Evolutionary conservation across 2,888 invertebrate genomes (phyloP).

Genomic region (Oxystoma pomonae): DNA sequence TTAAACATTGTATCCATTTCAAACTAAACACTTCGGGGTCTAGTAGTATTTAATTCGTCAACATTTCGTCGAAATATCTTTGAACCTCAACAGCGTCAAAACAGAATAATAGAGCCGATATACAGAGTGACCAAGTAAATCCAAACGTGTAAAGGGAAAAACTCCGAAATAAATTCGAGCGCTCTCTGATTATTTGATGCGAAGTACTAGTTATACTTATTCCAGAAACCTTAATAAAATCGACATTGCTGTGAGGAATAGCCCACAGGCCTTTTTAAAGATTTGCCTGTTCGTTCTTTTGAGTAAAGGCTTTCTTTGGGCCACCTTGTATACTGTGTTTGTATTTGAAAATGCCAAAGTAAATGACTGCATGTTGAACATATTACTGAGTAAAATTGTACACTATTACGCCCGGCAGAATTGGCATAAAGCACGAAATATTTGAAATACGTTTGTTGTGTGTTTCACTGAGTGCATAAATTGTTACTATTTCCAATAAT

Average conservation of each 20-base stretch:
- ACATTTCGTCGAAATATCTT: not conserved
- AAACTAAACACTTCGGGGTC: not conserved
- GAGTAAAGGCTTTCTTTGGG: too few species aligned
- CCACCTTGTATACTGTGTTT: not conserved
- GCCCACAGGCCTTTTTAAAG: too few species aligned
- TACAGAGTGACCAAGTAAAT: too few species aligned
- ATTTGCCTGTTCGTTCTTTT: too few species aligned
- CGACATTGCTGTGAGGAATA: too few species aligned
- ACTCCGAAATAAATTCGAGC: too few species aligned
- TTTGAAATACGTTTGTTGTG: not conserved
- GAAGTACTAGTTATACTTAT: too few species aligned
- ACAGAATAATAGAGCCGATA: not conserved
- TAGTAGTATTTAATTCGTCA: not conserved
- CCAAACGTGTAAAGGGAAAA: too few species aligned
- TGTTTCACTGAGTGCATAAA: not conserved
- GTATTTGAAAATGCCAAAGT: slow-evolving; percentile 3
- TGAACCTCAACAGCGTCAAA: not conserved
- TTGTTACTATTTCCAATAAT: not conserved
- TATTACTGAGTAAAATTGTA: not conserved
- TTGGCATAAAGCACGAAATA: slow-evolving; percentile 3
- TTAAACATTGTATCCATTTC: not conserved
- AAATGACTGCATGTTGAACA: slow-evolving; percentile 1
- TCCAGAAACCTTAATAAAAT: too few species aligned
- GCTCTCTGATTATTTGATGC: too few species aligned
- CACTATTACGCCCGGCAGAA: not conserved